These are phyloP conservation scores for Anomalospiza imberbis DNA, from an alignment of 2,797 vertebrate species.

Conservation along the genomic window DNA sequence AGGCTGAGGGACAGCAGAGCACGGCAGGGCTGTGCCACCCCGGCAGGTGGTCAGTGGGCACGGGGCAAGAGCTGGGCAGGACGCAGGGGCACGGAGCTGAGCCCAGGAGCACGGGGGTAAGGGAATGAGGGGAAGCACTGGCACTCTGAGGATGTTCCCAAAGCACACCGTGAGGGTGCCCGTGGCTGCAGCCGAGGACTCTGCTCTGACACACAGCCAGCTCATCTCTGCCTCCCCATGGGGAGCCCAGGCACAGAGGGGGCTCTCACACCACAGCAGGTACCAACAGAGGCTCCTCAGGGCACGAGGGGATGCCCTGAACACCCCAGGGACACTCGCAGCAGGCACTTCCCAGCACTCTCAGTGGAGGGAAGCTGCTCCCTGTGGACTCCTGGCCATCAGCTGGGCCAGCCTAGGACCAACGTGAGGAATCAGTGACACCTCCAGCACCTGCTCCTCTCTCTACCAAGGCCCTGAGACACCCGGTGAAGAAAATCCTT, in stretches of 20 bases:
- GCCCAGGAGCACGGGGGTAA: not conserved
- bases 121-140: not conserved
- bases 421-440: fast-evolving
- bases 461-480: not conserved
- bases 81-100: not conserved
- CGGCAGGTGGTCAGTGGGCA: fast-evolving
- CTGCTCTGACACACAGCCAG: not conserved
- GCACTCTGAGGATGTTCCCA: not conserved
- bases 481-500: not conserved
- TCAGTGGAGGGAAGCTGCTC: fast-evolving
- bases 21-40: not conserved
- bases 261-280: not conserved
- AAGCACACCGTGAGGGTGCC: not conserved
- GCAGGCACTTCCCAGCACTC: not conserved
- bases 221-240: not conserved
- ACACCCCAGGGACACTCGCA: fast-evolving
- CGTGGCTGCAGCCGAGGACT: fast-evolving
- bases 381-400: not conserved
- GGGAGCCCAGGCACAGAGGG: not conserved
- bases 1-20: not conserved
- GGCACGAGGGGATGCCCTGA: not conserved
- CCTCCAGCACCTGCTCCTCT: not conserved
- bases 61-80: not conserved
- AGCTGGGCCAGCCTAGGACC: not conserved
- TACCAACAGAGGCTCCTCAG: not conserved